Percentiles rank a stretch among this genome's conserved stretches.
Evolutionary conservation across 2,888 invertebrate species (phyloP).

Genomic region (Eupelmus urozonus): DNA sequence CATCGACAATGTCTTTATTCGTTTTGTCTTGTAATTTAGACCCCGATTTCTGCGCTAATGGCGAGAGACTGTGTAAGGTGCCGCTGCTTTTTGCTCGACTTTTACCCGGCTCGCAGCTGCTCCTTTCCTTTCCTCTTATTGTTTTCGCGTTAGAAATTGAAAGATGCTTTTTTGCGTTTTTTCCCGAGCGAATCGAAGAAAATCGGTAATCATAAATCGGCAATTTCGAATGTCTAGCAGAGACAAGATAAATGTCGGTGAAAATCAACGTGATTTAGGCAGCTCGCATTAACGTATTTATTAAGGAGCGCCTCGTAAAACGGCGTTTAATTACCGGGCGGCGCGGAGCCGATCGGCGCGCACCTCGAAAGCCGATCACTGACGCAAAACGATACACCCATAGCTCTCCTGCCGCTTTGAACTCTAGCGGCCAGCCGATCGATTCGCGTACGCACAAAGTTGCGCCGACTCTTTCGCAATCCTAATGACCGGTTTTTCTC

Average conservation of each 20-base stretch:
- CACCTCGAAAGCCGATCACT: slow-evolving; percentile 17
- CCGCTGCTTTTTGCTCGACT: neutral
- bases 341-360: slow-evolving; percentile 17
- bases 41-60: slow-evolving; percentile 1
- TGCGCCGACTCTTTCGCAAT: slow-evolving; percentile 21
- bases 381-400: slow-evolving; percentile 19
- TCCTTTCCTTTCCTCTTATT: neutral
- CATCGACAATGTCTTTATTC: slow-evolving; percentile 56
- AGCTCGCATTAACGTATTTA: slow-evolving; percentile 33
- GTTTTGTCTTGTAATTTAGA: slow-evolving; percentile 21
- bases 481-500: neutral
- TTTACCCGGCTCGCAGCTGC: neutral
- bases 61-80: neutral
- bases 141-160: neutral
- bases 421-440: slow-evolving; percentile 34
- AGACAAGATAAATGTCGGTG: slow-evolving; percentile 10
- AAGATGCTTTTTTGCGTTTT: neutral
- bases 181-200: neutral
- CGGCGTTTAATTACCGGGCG: slow-evolving; percentile 47
- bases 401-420: slow-evolving; percentile 28
- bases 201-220: slow-evolving; percentile 10
- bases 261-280: slow-evolving; percentile 16
- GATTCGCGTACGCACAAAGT: slow-evolving; percentile 24
- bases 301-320: slow-evolving; percentile 39
- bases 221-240: neutral